A percentile compares a stretch with the other conserved stretches of the same genome.
Conservation (phyloP, 2,888 invertebrate genomes). For the Rosalia funebris region DNA sequence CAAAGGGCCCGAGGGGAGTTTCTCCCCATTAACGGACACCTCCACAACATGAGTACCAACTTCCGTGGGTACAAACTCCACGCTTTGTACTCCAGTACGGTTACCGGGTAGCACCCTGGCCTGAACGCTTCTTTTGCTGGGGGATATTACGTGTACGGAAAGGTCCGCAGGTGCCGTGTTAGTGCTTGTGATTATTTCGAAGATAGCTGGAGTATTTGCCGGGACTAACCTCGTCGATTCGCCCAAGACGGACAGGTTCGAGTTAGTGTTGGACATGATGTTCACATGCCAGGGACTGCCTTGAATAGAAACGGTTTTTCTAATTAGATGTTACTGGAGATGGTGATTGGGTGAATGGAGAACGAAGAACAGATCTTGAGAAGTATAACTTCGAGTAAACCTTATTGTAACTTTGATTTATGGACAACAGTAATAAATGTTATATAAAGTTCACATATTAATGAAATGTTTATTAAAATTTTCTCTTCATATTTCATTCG, state of each 20-base stretch:
- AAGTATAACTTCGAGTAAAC: too few species aligned
- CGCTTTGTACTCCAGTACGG: conserved; percentile 79
- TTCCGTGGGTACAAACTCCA: conserved; percentile 92
- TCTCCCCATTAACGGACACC: conserved; percentile 86
- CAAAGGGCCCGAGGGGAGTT: conserved; percentile 88
- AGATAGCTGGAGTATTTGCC: conserved; percentile 88
- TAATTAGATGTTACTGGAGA: not conserved
- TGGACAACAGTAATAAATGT: too few species aligned
- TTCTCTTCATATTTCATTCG: too few species aligned
- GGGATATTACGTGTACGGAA: conserved; percentile 79
- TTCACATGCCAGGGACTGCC: conserved; percentile 96
- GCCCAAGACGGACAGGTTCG: conserved; percentile 81
- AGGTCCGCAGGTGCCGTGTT: conserved; percentile 68
- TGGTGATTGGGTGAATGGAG: conserved; percentile 2
- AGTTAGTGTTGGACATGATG: conserved; percentile 82
- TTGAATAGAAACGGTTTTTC: conserved; percentile 65
- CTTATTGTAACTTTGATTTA: too few species aligned
- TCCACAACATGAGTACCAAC: conserved; percentile 96
- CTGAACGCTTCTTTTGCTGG: conserved; percentile 84
- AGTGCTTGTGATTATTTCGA: conserved; percentile 82
- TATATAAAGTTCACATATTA: too few species aligned
- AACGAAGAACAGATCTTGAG: too few species aligned
- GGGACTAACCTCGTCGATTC: conserved; percentile 91
- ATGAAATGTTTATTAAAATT: too few species aligned
- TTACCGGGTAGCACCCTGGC: conserved; percentile 85